Conservation (phyloP, 1,140 invertebrate genomes). For the Amphibalanus amphitrite region DNA sequence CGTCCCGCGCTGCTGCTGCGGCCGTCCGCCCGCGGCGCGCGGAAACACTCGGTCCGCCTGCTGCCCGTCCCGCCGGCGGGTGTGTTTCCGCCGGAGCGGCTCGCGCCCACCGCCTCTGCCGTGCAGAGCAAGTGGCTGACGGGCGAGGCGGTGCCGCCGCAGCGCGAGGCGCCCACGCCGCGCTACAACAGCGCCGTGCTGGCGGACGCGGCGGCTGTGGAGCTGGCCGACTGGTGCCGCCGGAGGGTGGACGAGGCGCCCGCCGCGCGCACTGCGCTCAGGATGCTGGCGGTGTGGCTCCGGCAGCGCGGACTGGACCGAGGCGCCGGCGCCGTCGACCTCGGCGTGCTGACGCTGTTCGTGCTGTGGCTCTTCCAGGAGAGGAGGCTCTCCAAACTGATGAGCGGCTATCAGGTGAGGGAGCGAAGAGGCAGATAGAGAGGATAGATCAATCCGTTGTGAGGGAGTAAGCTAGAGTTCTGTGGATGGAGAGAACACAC, state of each 20-base stretch:
- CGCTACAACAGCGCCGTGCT: not conserved
- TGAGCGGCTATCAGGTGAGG: conserved; percentile 1
- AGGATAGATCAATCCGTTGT: not conserved
- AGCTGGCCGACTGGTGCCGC: not conserved
- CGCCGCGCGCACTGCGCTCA: not conserved
- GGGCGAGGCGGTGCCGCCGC: not conserved
- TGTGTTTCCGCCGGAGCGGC: not conserved
- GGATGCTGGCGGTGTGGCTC: not conserved
- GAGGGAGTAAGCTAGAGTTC: not conserved
- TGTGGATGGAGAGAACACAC: no score
- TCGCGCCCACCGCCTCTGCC: not conserved
- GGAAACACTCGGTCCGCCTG: not conserved
- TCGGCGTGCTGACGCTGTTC: not conserved
- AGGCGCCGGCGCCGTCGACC: not conserved
- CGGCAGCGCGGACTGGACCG: not conserved
- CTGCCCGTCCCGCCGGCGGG: not conserved
- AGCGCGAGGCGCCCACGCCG: not conserved
- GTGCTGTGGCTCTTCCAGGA: not conserved
- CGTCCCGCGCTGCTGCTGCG: not conserved
- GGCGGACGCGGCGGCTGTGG: not conserved
- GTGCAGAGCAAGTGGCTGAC: not conserved
- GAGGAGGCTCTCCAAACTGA: not conserved
- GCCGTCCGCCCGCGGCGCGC: not conserved
- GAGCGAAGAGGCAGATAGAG: no score
- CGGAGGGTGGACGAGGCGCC: not conserved